phyloP scores from a whole-genome alignment of 2,113 vertebrate genomes.

The Sinocyclocheilus rhinocerous region DNA sequence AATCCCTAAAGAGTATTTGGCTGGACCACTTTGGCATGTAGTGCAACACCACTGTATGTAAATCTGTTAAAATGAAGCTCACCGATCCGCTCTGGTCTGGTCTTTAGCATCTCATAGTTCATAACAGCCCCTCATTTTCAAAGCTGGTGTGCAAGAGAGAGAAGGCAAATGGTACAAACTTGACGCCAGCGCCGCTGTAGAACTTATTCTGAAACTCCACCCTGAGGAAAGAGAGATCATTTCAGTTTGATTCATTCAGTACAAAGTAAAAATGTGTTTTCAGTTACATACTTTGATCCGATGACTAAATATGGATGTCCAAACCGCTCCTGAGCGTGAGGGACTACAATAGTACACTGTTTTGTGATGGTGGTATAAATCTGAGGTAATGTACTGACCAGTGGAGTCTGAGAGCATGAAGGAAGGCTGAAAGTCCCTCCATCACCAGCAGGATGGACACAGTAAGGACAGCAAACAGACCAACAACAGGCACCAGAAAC shows the following conservation, averaged over 20 bases:
- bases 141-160: conserved; percentile 85
- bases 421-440: conserved; percentile 97
- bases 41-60: conserved; percentile 59
- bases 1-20: conserved; percentile 63
- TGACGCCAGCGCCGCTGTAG: conserved; percentile 89
- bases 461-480: conserved; percentile 87
- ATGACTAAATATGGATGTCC: not conserved
- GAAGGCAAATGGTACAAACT: conserved; percentile 93
- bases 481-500: conserved; percentile 83
- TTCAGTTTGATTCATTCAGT: not conserved
- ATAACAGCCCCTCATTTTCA: conserved; percentile 77
- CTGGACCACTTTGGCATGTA: conserved; percentile 78
- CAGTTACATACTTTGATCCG: not conserved
- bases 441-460: conserved; percentile 92
- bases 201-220: conserved; percentile 99
- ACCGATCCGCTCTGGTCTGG: conserved; percentile 41
- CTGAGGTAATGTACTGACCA: conserved; percentile 77
- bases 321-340: too few relatives aligned
- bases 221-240: conserved; percentile 71
- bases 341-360: not conserved
- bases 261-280: too few relatives aligned
- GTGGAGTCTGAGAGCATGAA: conserved; percentile 94
- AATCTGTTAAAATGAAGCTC: conserved; percentile 12
- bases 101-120: conserved; percentile 55
- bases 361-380: not conserved